Percentiles rank a stretch among this genome's conserved stretches.
These are phyloP conservation scores for Bursaphelenchus mucronatus DNA, from an alignment of 1,140 invertebrate genomes.

Conservation along the genomic window DNA sequence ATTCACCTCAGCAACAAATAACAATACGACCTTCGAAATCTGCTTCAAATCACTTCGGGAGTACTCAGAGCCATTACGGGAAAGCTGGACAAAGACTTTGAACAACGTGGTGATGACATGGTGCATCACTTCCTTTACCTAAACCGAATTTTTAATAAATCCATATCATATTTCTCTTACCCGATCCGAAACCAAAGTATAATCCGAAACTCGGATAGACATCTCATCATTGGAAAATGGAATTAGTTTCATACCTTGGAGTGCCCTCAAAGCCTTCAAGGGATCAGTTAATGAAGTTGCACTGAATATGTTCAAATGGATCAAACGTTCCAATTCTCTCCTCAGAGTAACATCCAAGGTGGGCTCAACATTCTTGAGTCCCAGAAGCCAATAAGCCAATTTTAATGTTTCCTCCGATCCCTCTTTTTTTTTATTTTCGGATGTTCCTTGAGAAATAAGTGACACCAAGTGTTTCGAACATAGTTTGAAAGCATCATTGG, in stretches of 20 bases:
- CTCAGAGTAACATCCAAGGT: slow-evolving; percentile 10
- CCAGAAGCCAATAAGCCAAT: slow-evolving; percentile 37
- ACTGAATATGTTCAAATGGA: slow-evolving; percentile 40
- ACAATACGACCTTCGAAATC: slow-evolving; percentile 35
- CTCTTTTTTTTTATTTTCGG: slow-evolving; percentile 2
- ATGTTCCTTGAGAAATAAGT: slow-evolving; percentile 8
- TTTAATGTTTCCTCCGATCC: slow-evolving; percentile 15
- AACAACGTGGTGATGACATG: slow-evolving; percentile 36
- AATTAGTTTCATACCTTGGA: slow-evolving; percentile 36
- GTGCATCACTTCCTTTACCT: slow-evolving; percentile 35
- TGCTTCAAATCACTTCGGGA: slow-evolving; percentile 14
- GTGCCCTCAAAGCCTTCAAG: slow-evolving; percentile 35
- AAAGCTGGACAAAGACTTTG: slow-evolving; percentile 34
- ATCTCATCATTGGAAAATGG: slow-evolving; percentile 36
- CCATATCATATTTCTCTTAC: not conserved
- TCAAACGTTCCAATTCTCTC: slow-evolving; percentile 25
- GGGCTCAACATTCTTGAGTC: slow-evolving; percentile 23
- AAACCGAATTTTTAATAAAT: slow-evolving; percentile 10
- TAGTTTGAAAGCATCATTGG: slow-evolving; percentile 37
- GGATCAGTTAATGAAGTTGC: not conserved
- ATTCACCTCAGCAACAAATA: slow-evolving; percentile 41
- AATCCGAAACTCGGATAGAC: slow-evolving; percentile 6
- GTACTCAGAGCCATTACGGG: not conserved
- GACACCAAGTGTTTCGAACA: slow-evolving; percentile 17
- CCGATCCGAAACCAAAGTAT: slow-evolving; percentile 4